Percentiles rank a stretch among this genome's conserved stretches.
Evolutionary conservation across 2,888 invertebrate species (phyloP).

Genomic region (Lasiommata megera): DNA sequence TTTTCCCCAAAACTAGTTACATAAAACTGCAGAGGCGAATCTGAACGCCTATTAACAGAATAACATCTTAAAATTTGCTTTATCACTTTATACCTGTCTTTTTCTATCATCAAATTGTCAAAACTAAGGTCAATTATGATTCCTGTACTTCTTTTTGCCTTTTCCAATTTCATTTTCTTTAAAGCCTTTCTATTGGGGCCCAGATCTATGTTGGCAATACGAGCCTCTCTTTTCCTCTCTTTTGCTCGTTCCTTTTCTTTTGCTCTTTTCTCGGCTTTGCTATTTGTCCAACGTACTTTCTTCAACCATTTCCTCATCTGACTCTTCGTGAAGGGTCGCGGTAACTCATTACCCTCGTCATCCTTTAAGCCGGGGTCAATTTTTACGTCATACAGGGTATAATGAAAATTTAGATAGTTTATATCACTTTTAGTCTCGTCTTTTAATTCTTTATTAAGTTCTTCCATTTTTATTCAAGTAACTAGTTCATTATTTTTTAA

Average conservation of each 20-base stretch:
- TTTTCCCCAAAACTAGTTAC: conserved; percentile 90
- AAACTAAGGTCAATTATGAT: conserved; percentile 95
- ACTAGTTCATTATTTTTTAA: neutral
- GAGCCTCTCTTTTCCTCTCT: conserved; percentile 85
- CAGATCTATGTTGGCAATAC: conserved; percentile 85
- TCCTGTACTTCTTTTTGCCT: conserved; percentile 84
- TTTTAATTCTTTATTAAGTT: conserved; percentile 5
- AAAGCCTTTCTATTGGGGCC: conserved; percentile 91
- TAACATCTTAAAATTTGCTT: conserved; percentile 96
- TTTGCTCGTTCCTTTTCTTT: conserved; percentile 88
- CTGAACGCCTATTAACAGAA: conserved; percentile 91
- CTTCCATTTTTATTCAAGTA: conserved; percentile 2
- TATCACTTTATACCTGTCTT: conserved; percentile 92
- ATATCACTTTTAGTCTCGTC: conserved; percentile 25
- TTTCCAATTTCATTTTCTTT: conserved; percentile 86
- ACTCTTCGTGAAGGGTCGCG: conserved; percentile 80
- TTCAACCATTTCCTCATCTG: conserved; percentile 86
- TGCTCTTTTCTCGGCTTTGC: conserved; percentile 85
- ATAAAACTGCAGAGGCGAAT: conserved; percentile 90
- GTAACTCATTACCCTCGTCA: conserved; percentile 65
- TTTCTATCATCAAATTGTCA: conserved; percentile 94
- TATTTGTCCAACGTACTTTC: conserved; percentile 86
- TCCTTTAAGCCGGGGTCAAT: conserved; percentile 74
- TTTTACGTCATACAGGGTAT: conserved; percentile 63
- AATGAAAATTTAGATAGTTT: conserved; percentile 46